Evolutionary conservation across 2,888 invertebrate genomes (phyloP), one percentile per base, ranked within the genome.

Genomic region (Drosophila robusta): DNA sequence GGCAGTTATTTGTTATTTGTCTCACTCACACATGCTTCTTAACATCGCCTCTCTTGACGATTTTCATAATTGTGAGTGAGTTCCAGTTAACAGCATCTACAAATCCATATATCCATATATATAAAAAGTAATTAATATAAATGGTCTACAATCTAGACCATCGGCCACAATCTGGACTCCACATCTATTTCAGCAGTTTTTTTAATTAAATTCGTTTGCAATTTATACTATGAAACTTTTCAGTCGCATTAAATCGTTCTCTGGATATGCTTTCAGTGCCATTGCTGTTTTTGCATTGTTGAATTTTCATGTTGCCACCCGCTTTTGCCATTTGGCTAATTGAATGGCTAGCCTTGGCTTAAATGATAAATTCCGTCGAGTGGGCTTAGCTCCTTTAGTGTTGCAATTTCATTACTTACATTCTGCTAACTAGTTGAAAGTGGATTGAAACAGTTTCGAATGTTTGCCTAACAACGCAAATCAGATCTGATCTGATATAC

Each of bases 301-400:
- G 18, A 54, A 12, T 45, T 42, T 34, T 38, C 29, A 32, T 14
- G 49, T 62, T 38, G 49, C 42, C 45, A 50, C 12, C 32, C 29
- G 39, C 18, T 24, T 24, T 65, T 45, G 44, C 58, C 52, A 73
- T 58, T 73, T 71, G 54, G 41, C 42, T 71, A 73, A 71, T 71
- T 67, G 74, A 71, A 56, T 60, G 24, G 14, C 4, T 42, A 29
- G 34, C 65, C 64, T 63, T 70, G 67, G 24, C 45, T 47, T 26
- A 39, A 52, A 39, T 24, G 39, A 47, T 49, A 34, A 64, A 57
- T 56, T 44, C 29, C 32, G 36, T 41, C n/a, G 5, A 16, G 18
- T 16, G 38, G 8, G 12, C 5, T 18, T n/a, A 32, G 16, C 32
- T 38, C 8, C 5, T 9, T 29, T 8, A 44, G 36, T 24, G 34